Percentiles rank a stretch among this genome's conserved stretches.
Evolutionary conservation across 2,797 vertebrate species (phyloP).

Genomic region (Sebastolobus alascanus): DNA sequence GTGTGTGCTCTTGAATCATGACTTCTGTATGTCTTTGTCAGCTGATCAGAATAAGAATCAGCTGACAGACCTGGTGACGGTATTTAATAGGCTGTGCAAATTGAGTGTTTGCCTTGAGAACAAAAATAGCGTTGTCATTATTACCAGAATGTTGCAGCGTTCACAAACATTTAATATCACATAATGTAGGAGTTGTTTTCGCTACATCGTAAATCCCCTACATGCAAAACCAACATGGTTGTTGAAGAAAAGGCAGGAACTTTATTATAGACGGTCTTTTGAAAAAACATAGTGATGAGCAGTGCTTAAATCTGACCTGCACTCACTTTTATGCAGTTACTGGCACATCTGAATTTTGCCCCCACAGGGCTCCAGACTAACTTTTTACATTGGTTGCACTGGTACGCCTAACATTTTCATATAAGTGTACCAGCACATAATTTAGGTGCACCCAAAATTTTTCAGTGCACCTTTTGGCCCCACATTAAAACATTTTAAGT

Average conservation of each 20-base stretch:
- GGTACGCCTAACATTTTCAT: too few relatives aligned
- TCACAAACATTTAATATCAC: neutral
- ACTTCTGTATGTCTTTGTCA: conserved; percentile 1
- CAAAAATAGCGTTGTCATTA: neutral
- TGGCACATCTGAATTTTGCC: neutral
- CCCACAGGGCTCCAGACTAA: too few relatives aligned
- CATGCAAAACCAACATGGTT: neutral
- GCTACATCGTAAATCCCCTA: neutral
- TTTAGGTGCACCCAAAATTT: too few relatives aligned
- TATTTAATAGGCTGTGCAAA: neutral
- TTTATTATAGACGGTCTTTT: neutral
- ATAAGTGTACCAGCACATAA: too few relatives aligned
- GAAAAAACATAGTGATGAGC: neutral
- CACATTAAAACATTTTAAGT: too few relatives aligned
- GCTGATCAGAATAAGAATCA: conserved; percentile 13
- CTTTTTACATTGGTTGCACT: too few relatives aligned
- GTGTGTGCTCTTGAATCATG: neutral
- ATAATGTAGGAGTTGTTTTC: neutral
- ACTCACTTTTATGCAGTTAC: neutral
- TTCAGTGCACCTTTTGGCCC: too few relatives aligned
- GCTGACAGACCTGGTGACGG: neutral
- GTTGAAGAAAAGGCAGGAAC: neutral
- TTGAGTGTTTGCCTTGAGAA: neutral
- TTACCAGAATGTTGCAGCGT: neutral
- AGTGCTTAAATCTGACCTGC: neutral